phyloP scores from a whole-genome alignment of 30 jellyfish, hydroid and myxozoan species.

The Hydra vulgaris region DNA sequence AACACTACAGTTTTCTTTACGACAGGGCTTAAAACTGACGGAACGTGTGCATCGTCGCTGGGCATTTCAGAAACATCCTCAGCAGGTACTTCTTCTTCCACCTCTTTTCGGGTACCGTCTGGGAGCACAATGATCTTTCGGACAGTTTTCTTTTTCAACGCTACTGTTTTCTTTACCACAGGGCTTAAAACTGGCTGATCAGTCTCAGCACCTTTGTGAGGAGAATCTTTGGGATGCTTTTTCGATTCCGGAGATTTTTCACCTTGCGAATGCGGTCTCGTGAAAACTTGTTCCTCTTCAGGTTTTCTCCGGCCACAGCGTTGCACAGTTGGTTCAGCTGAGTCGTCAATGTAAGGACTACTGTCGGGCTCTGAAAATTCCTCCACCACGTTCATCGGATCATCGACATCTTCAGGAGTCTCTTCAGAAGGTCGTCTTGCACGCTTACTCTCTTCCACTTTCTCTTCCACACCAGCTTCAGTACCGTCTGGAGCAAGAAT shows the following conservation, averaged over 20 bases:
- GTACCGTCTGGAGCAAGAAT: too few species aligned
- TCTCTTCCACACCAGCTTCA: too few species aligned
- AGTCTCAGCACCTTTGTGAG: too few species aligned
- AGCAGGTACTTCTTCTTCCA: constrained; percentile 42
- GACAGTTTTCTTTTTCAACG: constrained; percentile 34
- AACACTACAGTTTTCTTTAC: constrained; percentile 32
- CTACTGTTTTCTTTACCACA: constrained; percentile 28
- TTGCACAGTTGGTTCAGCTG: constrained; percentile 10
- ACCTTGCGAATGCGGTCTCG: too few species aligned
- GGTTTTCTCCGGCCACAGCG: too few species aligned
- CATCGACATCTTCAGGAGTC: too few species aligned
- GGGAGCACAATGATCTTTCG: constrained; percentile 41
- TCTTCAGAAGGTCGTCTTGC: constrained; percentile 1
- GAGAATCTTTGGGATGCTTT: too few species aligned
- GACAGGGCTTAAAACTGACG: neutral
- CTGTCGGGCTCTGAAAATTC: too few species aligned
- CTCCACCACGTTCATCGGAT: neutral
- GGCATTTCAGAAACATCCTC: constrained; percentile 36
- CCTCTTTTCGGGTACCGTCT: constrained; percentile 51
- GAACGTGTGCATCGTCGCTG: constrained; percentile 5
- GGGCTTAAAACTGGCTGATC: constrained; percentile 16
- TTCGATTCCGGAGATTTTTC: too few species aligned
- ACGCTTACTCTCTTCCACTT: neutral
- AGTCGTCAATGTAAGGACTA: neutral
- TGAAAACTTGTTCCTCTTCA: constrained; percentile 3